phyloP scores from a whole-genome alignment of 2,888 invertebrate genomes.

The Arrhopalites spinosus region DNA sequence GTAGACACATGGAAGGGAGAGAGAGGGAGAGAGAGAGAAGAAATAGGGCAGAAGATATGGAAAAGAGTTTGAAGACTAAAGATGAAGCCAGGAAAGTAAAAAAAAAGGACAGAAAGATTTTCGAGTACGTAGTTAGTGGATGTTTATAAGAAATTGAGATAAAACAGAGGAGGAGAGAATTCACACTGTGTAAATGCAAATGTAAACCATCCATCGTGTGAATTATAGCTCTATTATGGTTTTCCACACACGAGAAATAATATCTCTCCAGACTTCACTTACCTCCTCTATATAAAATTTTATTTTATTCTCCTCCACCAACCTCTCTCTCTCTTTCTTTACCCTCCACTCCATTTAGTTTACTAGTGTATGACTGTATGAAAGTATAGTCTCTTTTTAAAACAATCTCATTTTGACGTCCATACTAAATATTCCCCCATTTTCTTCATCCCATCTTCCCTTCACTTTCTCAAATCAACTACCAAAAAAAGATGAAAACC shows the following conservation, averaged over 20 bases:
- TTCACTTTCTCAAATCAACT: too few species aligned
- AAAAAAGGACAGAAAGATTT: constrained; percentile 4
- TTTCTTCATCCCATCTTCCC: too few species aligned
- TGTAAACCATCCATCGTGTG: constrained; percentile 43
- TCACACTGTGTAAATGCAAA: constrained; percentile 34
- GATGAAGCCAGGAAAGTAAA: background rate
- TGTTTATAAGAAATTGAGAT: constrained; percentile 43
- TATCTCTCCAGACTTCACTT: constrained; percentile 15
- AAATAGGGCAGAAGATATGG: background rate
- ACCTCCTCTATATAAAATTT: background rate
- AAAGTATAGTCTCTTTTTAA: too few species aligned
- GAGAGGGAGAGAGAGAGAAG: background rate
- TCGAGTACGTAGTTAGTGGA: constrained; percentile 22
- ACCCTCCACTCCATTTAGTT: background rate
- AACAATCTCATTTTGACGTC: too few species aligned
- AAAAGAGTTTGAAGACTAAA: background rate
- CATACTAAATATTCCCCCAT: too few species aligned
- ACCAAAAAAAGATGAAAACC: too few species aligned
- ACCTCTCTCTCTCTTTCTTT: background rate
- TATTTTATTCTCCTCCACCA: background rate
- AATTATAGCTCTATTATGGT: constrained; percentile 41
- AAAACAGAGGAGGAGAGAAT: constrained; percentile 39
- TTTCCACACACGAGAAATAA: constrained; percentile 21
- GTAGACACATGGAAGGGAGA: too few species aligned
- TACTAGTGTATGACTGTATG: too few species aligned